Conservation (phyloP, 1,140 invertebrate species). For the Papilio helenus region DNA sequence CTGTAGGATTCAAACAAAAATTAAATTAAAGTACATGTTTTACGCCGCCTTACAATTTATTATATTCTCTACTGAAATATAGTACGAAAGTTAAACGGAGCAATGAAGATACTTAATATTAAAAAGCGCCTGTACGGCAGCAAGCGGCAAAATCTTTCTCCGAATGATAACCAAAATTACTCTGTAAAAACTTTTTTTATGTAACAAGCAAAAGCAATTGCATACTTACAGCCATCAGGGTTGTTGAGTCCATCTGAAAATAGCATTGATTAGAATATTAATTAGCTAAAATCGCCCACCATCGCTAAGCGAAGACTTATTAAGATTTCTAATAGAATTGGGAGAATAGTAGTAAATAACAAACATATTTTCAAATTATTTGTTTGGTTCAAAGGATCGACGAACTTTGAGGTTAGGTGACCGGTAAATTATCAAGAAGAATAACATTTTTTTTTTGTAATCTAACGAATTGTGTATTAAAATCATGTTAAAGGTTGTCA, state of each 20-base stretch:
- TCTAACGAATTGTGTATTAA: background rate
- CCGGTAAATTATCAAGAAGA: background rate
- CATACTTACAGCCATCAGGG: slow-evolving; percentile 23
- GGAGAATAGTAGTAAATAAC: background rate
- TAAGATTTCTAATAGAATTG: background rate
- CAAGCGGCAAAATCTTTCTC: background rate
- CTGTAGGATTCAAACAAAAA: slow-evolving; percentile 38
- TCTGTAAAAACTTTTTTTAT: background rate
- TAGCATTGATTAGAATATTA: background rate
- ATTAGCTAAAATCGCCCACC: background rate
- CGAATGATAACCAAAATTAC: background rate
- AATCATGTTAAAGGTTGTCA: background rate
- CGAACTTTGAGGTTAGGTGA: background rate
- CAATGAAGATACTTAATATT: background rate
- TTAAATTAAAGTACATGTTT: background rate
- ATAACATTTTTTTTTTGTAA: background rate
- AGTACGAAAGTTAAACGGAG: background rate
- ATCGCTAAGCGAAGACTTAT: slow-evolving; percentile 6
- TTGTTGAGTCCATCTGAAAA: slow-evolving; percentile 33
- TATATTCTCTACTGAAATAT: background rate
- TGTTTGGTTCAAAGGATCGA: background rate
- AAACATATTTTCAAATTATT: slow-evolving; percentile 34
- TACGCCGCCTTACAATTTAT: background rate
- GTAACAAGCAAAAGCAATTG: background rate
- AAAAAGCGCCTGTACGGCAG: background rate